Base-by-base conservation (phyloP, 2,113 vertebrate species). In the Zeus faber region DNA sequence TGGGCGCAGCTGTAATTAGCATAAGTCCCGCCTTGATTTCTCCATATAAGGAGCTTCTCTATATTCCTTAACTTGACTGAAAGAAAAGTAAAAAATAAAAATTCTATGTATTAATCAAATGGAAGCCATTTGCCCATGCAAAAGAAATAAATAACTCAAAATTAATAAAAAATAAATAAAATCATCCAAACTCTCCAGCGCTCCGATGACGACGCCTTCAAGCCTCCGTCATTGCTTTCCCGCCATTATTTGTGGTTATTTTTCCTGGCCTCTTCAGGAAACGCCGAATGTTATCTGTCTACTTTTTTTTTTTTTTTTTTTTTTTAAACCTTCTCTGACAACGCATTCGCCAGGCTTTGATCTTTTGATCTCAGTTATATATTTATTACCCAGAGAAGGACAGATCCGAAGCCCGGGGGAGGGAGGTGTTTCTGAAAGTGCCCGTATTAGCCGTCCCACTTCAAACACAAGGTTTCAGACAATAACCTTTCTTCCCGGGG, bases 351-450 rank as follows among this genome's bases (percentile, higher is more conserved):
- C 6, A 41, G 10, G 13, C 40, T 24, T 29, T 29, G n/a, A n/a
- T n/a, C n/a, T n/a, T 16, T 49, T 49, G 31, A 58, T 58, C 43
- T 57, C 45, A 49, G 39, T 58, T 49, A 48, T 25, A 48, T 48
- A 37, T 48, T n/a, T n/a, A 35, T 46, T 14, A 27, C 27, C 29
- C 16, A 6, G 14, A 14, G 31, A 20, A 26, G 26, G 23, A 27
- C 17, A 24, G 14, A 58, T 40, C 31, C 39, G 24, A 40, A 29
- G 5, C 16, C 3, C 5, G 14, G 8, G 23, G 8, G 31, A 33
- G 31, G 2, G 13, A 33, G 29, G 11, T n/a, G n/a, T n/a, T n/a
- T n/a, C n/a, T n/a, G n/a, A n/a, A 9, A 33, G 7, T 49, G 22
- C 45, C 49, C 11, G 14, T 49, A 40, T 40, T 58, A 58, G 23